Evolutionary conservation across 2,113 vertebrate genomes (phyloP).

Genomic region (Elgaria multicarinata): DNA sequence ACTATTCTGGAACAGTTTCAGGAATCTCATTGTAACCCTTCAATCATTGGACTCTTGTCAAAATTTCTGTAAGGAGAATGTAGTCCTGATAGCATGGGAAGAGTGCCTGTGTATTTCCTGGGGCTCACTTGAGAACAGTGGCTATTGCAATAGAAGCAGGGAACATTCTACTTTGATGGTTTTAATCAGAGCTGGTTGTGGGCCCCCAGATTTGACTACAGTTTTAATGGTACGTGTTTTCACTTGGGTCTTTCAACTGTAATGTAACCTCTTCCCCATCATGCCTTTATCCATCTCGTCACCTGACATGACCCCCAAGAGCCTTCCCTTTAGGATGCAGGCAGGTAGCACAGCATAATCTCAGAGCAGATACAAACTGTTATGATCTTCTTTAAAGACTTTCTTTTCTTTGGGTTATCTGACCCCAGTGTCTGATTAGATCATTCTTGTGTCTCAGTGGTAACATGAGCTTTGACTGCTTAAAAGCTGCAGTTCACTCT

Average conservation of each 20-base stretch:
- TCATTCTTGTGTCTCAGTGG: conserved; percentile 20
- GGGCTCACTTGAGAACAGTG: neutral
- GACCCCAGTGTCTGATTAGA: conserved; percentile 40
- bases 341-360: neutral
- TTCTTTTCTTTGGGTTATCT: conserved; percentile 26
- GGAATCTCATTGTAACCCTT: neutral
- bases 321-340: neutral
- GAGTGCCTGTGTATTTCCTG: neutral
- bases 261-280: neutral
- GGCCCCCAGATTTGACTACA: conserved; percentile 4
- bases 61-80: neutral
- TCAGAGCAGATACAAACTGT: rapidly evolving
- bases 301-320: neutral
- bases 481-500: conserved; percentile 49
- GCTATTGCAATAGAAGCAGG: neutral
- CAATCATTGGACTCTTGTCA: neutral
- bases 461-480: conserved; percentile 40
- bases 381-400: conserved; percentile 11
- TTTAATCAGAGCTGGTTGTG: conserved; percentile 2
- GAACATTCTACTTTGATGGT: neutral
- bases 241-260: neutral
- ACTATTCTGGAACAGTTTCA: neutral
- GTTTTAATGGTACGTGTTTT: conserved; percentile 2
- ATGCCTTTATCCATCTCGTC: neutral
- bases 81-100: neutral